Percentiles rank a stretch among this genome's conserved stretches.
Conservation (phyloP, 2,888 invertebrate species). For the Gandaritis pyraliata region DNA sequence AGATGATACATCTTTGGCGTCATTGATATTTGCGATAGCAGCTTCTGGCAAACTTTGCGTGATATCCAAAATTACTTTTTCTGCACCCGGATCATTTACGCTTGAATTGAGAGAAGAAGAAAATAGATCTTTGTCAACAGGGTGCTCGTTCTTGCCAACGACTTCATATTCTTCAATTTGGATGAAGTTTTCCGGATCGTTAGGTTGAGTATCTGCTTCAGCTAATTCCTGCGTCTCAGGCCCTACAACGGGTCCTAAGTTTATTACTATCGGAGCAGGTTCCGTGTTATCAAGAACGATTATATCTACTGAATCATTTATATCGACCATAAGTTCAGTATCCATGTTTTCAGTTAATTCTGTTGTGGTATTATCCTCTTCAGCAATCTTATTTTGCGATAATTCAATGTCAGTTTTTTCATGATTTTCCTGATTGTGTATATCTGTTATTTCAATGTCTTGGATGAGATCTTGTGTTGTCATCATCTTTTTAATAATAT, state of each 20-base stretch:
- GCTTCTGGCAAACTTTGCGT: conserved; percentile 20
- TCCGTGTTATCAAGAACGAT: conserved; percentile 54
- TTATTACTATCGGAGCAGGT: conserved; percentile 43
- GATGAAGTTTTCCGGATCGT: conserved; percentile 47
- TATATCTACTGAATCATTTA: conserved; percentile 47
- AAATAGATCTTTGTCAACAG: not conserved
- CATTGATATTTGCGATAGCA: conserved; percentile 33
- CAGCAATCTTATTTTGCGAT: conserved; percentile 62
- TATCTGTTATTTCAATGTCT: conserved; percentile 36
- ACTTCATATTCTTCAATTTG: conserved; percentile 26
- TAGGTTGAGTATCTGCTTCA: conserved; percentile 69
- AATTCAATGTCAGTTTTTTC: conserved; percentile 63
- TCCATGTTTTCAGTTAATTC: conserved; percentile 69
- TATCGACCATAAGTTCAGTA: conserved; percentile 56
- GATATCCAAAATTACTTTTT: conserved; percentile 6
- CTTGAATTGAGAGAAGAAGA: not conserved
- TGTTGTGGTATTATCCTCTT: conserved; percentile 45
- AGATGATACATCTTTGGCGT: conserved; percentile 61
- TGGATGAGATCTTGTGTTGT: conserved; percentile 48
- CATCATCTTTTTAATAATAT: conserved; percentile 33
- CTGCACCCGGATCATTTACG: not conserved
- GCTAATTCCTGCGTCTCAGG: conserved; percentile 63
- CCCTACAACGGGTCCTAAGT: conserved; percentile 49
- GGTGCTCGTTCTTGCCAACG: not conserved
- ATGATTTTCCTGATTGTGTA: conserved; percentile 33